Base-by-base conservation (phyloP, 2,113 vertebrate genomes). In the Siniperca knerii region DNA sequence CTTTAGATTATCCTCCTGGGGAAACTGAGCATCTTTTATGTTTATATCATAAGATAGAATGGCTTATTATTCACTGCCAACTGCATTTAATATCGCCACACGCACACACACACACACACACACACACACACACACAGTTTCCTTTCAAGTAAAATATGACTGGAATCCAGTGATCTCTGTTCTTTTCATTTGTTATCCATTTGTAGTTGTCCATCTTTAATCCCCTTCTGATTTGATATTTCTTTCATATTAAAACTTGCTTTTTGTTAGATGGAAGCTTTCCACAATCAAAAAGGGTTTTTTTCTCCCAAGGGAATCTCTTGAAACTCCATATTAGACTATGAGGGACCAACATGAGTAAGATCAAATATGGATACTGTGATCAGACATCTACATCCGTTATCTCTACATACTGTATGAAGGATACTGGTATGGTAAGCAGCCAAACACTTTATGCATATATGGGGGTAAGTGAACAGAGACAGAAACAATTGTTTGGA, bases 141-240 rank as follows among this genome's bases (percentile, higher is more conserved):
- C 35, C 73, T 77, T 72, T 77, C 74, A 64, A 48, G 65, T 77
- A 18, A 79, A 80, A 79, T 29, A 60, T 52, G 74, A 71, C 75
- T 23, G 50, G 18, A 67, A 70, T 81, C 37, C 52, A 90, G 57
- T 92, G 82, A 91, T 90, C 79, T 85, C 37, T 0, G 1, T 40
- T 85, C 79, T 76, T 89, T 90, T 89, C 48, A 82, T 89, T 85
- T 79, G 25, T 42, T 57, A 18, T 81, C 77, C 65, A 69, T 80
- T 81, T 82, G 86, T 73, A 81, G 75, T 69, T 37, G 69, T 33
- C 37, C 35, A 66, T 81, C 73, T 82, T 87, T 91, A 85, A 89
- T 73, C 82, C 13, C 33, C 29, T 35, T 86, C 58, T 89, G 75
- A 78, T 87, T 69, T 55, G 2, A 42, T 65, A 13, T 77, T 69